These are phyloP conservation scores for Dynastes hyllus DNA, from an alignment of 2,888 invertebrate species.

Conservation along the genomic window DNA sequence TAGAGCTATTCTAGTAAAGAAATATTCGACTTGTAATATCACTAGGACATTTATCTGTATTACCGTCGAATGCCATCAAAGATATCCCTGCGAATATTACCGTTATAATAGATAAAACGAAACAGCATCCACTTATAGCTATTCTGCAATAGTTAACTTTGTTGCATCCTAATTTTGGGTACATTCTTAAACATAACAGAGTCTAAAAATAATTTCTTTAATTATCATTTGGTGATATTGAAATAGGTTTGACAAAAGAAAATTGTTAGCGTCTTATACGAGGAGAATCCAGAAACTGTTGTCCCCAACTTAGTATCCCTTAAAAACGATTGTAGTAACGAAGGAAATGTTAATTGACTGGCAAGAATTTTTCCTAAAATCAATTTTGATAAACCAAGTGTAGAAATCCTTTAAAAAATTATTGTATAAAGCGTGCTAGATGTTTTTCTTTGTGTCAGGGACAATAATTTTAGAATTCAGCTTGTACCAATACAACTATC, in stretches of 20 bases:
- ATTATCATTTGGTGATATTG: not conserved
- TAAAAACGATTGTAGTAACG: too few relatives aligned
- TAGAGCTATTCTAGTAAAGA: too few relatives aligned
- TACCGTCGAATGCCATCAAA: constrained; percentile 37
- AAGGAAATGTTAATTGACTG: too few relatives aligned
- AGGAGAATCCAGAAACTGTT: too few relatives aligned
- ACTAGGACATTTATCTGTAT: not conserved
- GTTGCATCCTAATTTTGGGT: constrained; percentile 30
- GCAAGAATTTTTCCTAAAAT: too few relatives aligned
- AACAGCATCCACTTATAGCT: constrained; percentile 2
- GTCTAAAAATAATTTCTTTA: constrained; percentile 19
- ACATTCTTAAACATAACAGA: constrained; percentile 20
- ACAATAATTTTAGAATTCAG: not conserved
- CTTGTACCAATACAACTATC: not conserved
- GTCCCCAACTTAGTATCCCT: too few relatives aligned
- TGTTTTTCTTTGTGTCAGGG: too few relatives aligned
- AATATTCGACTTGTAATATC: too few relatives aligned
- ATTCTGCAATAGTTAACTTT: constrained; percentile 24
- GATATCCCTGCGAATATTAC: constrained; percentile 42
- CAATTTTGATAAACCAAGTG: too few relatives aligned
- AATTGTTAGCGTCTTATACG: not conserved
- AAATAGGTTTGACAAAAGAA: not conserved
- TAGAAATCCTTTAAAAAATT: too few relatives aligned
- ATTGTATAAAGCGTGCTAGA: too few relatives aligned
- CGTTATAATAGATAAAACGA: constrained; percentile 23